phyloP scores from a whole-genome alignment of 2,113 vertebrate genomes.

The Agapornis roseicollis region DNA sequence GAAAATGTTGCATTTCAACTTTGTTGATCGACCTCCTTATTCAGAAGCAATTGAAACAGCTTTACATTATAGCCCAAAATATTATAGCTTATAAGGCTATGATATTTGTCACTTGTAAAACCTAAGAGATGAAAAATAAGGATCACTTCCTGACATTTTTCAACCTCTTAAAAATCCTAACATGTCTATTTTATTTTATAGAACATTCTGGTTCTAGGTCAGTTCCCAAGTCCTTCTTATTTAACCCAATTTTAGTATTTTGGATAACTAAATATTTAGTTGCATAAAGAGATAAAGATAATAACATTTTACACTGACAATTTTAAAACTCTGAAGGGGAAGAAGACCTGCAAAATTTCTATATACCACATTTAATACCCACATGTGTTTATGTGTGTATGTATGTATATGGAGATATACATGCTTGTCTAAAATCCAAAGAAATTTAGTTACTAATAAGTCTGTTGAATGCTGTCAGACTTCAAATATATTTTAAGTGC shows the following conservation, averaged over 20 bases:
- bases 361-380: background rate
- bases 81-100: background rate
- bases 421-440: constrained; percentile 12
- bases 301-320: background rate
- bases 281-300: background rate
- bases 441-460: background rate
- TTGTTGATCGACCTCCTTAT: background rate
- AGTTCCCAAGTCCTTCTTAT: background rate
- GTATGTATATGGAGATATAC: background rate
- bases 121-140: background rate
- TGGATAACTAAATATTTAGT: background rate
- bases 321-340: background rate
- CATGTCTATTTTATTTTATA: background rate
- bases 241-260: background rate
- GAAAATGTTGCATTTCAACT: background rate
- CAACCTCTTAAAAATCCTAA: background rate
- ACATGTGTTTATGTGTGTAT: background rate
- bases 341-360: background rate
- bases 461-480: constrained; percentile 18
- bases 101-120: background rate
- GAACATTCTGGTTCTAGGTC: background rate
- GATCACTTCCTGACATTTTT: background rate
- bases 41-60: background rate
- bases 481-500: constrained; percentile 28
- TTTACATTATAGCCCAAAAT: background rate